phyloP scores from a whole-genome alignment of 1,140 invertebrate genomes.

The Muscidifurax raptorellus region DNA sequence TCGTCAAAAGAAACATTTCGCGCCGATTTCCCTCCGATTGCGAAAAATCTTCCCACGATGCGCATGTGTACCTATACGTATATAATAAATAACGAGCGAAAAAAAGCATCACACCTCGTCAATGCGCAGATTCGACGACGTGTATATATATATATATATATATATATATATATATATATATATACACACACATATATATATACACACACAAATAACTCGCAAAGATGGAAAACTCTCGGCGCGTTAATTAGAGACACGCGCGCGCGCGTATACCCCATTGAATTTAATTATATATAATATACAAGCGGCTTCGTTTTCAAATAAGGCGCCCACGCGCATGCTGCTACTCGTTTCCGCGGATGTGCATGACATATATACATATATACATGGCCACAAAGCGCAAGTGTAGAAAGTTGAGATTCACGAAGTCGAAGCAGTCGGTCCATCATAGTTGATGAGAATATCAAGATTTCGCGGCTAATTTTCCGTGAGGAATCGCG shows the following conservation, averaged over 20 bases:
- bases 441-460: not conserved
- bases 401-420: not conserved
- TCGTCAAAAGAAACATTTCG: not conserved
- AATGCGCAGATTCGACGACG: not conserved
- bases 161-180: no score
- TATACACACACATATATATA: no score
- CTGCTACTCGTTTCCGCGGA: constrained; percentile 14
- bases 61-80: not conserved
- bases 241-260: not conserved
- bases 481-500: not conserved
- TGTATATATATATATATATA: no score
- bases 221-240: not conserved
- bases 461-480: not conserved
- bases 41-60: not conserved
- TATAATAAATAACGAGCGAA: not conserved
- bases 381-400: not conserved
- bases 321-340: not conserved
- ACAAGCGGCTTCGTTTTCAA: constrained; percentile 1
- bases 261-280: not conserved
- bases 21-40: no score
- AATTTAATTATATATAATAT: constrained; percentile 16
- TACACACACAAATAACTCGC: not conserved
- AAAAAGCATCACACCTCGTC: not conserved
- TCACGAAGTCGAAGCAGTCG: not conserved
- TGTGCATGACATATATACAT: not conserved